Conservation (phyloP, 2,888 invertebrate species). For the Tipula helvola region DNA sequence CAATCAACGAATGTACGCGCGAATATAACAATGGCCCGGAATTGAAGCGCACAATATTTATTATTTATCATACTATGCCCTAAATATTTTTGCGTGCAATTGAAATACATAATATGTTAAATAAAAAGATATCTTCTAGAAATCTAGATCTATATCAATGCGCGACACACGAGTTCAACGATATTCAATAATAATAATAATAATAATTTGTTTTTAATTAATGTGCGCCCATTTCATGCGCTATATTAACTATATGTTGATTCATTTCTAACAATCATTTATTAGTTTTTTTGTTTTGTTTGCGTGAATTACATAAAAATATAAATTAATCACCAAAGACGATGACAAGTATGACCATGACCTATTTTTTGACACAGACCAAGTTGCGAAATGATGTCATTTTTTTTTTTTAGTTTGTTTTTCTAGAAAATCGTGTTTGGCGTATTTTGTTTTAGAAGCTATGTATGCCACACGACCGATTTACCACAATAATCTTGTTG, state of each 20-base stretch:
- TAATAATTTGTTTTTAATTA: not conserved
- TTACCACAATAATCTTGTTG: not conserved
- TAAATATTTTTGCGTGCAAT: not conserved
- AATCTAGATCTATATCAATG: not conserved
- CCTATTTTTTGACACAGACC: not conserved
- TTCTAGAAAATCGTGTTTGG: not conserved
- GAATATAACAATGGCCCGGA: not conserved
- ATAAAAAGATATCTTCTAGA: not conserved
- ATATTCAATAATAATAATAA: not conserved
- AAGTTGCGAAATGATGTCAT: not conserved
- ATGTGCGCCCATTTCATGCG: not conserved
- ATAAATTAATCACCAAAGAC: not conserved
- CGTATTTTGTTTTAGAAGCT: not conserved
- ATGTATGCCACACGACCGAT: not conserved
- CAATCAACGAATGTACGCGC: not conserved
- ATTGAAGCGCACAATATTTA: not conserved
- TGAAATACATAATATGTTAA: not conserved
- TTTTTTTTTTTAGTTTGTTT: not conserved
- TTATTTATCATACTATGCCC: not conserved
- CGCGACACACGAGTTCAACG: not conserved
- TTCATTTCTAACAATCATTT: not conserved
- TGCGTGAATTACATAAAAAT: not conserved
- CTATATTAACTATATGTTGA: not conserved
- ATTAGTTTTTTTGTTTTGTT: not conserved
- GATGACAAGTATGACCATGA: not conserved